phyloP scores from a whole-genome alignment of 2,113 vertebrate species.

The Raja brachyura region DNA sequence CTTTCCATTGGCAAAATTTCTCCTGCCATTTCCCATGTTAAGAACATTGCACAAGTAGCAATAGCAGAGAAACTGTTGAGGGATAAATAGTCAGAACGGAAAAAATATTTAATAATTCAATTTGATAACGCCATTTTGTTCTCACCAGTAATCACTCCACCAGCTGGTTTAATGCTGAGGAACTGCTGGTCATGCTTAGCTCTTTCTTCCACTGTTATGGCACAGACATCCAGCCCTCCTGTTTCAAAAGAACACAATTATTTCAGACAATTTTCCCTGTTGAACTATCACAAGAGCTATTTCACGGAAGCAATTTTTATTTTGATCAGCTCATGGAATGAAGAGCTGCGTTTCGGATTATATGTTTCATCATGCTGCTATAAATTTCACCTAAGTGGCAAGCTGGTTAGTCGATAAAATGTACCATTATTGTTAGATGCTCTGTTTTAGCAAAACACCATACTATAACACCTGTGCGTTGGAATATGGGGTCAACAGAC shows the following conservation, averaged over 20 bases:
- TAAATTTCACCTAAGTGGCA: neutral
- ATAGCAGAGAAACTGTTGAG: neutral
- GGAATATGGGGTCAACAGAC: neutral
- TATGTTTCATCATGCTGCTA: neutral
- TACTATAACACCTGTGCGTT: neutral
- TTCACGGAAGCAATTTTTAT: neutral
- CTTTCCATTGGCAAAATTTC: neutral
- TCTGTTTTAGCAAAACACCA: neutral
- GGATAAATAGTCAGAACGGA: neutral
- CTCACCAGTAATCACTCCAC: constrained; percentile 93
- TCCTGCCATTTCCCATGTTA: neutral
- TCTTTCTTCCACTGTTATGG: constrained; percentile 91
- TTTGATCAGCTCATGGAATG: neutral
- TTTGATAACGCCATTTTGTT: neutral
- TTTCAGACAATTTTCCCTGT: neutral
- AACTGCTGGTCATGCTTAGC: constrained; percentile 97
- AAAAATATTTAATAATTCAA: neutral
- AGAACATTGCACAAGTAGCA: neutral
- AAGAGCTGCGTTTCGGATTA: neutral
- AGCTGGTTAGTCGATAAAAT: neutral
- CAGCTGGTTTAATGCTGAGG: constrained; percentile 82
- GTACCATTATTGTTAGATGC: neutral
- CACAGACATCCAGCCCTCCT: constrained; percentile 89
- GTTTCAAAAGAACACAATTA: constrained; percentile 3
- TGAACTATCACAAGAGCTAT: neutral